Conservation (phyloP, 2,888 invertebrate genomes). For the Ptychoptera albimana region DNA sequence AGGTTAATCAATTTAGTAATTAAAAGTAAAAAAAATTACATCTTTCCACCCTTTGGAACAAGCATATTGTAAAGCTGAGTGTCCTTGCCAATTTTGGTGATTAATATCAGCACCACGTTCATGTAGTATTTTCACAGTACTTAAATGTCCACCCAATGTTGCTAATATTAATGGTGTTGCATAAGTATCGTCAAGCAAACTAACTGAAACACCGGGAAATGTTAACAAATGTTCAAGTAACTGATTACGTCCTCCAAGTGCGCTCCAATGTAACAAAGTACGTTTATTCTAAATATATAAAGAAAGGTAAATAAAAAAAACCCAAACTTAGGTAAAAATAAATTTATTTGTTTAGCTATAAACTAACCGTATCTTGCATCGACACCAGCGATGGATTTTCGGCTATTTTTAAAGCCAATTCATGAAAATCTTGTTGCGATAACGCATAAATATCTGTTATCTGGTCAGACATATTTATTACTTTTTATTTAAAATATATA, state of each 20-base stretch:
- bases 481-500: too few species aligned
- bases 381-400: slow-evolving; percentile 1
- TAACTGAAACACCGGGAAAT: neutral
- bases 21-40: neutral
- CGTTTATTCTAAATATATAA: too few species aligned
- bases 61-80: slow-evolving; percentile 9
- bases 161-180: slow-evolving; percentile 9
- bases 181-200: slow-evolving; percentile 7
- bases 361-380: slow-evolving; percentile 4
- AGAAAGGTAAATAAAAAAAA: too few species aligned
- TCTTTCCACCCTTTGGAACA: slow-evolving; percentile 8
- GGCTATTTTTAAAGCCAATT: slow-evolving; percentile 1
- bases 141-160: slow-evolving; percentile 8
- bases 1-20: neutral
- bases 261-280: too few species aligned
- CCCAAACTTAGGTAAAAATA: too few species aligned
- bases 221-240: too few species aligned
- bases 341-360: neutral
- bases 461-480: too few species aligned
- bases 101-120: slow-evolving; percentile 9
- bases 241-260: too few species aligned
- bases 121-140: slow-evolving; percentile 5
- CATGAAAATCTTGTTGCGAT: slow-evolving; percentile 5
- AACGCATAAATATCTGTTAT: slow-evolving; percentile 4
- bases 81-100: slow-evolving; percentile 8